These are phyloP conservation scores for Penaeus japonicus DNA, from an alignment of 1,140 invertebrate genomes.

Conservation along the genomic window DNA sequence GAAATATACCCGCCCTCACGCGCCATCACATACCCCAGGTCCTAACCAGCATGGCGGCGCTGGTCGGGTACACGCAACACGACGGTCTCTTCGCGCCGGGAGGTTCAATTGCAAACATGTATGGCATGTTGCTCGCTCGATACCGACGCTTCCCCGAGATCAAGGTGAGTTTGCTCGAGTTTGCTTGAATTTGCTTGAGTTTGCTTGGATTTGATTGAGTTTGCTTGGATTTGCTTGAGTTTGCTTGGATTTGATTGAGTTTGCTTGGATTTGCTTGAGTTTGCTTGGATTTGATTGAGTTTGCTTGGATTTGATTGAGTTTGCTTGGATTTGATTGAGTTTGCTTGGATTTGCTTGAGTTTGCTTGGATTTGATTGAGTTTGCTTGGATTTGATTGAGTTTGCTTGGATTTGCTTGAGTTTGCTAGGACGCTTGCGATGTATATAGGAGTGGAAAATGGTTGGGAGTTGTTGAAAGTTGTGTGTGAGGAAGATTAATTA, in stretches of 20 bases:
- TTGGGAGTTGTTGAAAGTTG: too few relatives aligned
- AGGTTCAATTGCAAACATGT: conserved; percentile 93
- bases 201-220: too few relatives aligned
- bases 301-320: conserved; percentile 64
- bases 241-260: too few relatives aligned
- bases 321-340: conserved; percentile 63
- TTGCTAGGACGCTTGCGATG: too few relatives aligned
- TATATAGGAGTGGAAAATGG: too few relatives aligned
- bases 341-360: conserved; percentile 63
- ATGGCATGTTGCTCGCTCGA: conserved; percentile 89
- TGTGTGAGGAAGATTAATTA: too few relatives aligned
- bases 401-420: conserved; percentile 63
- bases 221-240: conserved; percentile 64
- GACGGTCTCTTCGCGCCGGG: conserved; percentile 96
- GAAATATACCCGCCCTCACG: too few relatives aligned
- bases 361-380: too few relatives aligned
- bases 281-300: too few relatives aligned
- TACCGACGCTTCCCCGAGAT: conserved; percentile 78
- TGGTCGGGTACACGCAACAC: conserved; percentile 83
- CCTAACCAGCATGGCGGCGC: conserved; percentile 80
- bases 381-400: conserved; percentile 64
- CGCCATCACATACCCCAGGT: conserved; percentile 64
- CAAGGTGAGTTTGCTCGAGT: conserved; percentile 71
- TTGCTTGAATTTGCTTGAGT: conserved; percentile 63
- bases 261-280: conserved; percentile 64